These are phyloP conservation scores for Trididemnum nubilum DNA, from an alignment of 23 tunicate genomes.

Conservation along the genomic window DNA sequence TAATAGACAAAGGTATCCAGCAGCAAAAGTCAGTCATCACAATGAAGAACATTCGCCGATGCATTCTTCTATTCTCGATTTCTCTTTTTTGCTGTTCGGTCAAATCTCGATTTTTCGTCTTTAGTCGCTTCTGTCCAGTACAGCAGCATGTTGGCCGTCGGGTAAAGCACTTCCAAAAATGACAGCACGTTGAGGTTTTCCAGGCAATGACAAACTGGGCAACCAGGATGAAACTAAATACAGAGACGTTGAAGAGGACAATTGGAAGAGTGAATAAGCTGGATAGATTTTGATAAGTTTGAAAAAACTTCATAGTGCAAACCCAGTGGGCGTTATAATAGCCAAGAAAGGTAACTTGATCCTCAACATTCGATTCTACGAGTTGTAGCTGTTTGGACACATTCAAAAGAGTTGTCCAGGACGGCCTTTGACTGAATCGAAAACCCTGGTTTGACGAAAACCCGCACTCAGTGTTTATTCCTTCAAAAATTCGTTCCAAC, in stretches of 20 bases:
- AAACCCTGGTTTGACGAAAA: neutral
- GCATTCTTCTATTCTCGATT: conserved; percentile 14
- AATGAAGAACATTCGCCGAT: conserved; percentile 27
- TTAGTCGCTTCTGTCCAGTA: neutral
- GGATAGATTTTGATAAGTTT: neutral
- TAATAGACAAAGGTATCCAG: neutral
- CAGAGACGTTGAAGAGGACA: neutral
- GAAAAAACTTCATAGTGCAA: conserved; percentile 26
- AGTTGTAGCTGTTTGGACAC: conserved; percentile 4
- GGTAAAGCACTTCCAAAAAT: neutral
- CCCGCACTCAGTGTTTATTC: neutral
- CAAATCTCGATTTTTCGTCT: neutral
- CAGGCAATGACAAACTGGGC: conserved; percentile 12
- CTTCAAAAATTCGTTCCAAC: conserved; percentile 1
- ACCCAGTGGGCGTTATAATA: conserved; percentile 19
- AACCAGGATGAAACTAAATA: conserved; percentile 10
- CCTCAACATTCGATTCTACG: neutral
- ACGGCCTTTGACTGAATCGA: neutral
- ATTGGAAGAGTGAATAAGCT: conserved; percentile 3
- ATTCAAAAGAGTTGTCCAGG: conserved; percentile 5
- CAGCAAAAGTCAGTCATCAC: conserved; percentile 27
- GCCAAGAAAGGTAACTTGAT: neutral
- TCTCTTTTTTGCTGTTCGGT: neutral
- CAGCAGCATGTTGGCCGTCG: neutral
- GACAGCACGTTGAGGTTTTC: conserved; percentile 18